Evolutionary conservation across 2,888 invertebrate genomes (phyloP), one percentile per base, ranked within the genome.

Genomic region (Matsumyia berberina): DNA sequence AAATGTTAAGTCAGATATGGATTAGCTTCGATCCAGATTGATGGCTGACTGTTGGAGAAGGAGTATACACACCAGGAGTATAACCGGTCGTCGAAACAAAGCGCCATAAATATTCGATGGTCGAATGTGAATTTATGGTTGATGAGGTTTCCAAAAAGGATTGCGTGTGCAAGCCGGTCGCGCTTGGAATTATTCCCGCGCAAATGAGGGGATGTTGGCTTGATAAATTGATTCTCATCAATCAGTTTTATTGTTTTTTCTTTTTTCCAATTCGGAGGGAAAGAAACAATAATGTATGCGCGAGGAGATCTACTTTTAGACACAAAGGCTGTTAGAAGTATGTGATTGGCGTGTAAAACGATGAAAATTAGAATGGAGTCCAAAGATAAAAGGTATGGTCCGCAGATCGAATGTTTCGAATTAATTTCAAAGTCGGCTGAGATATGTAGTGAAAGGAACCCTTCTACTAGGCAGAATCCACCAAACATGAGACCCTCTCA

Each of bases 11-110:
- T 57, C 70, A 66, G 44, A 77, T 77, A 77, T 77, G 81, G 77
- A 82, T 82, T 82, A 77, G 77, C 69, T 77, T 82, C 81, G 81
- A 82, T 82, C 44, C 51, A 77, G 82, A 82, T 82, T 78, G 78
- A 82, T 78, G 78, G 51, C 35, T 51, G 9, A n/a, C 35, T 51
- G 9, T n/a, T 29, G 4, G 9, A 17, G 66, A 42, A 31, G 33
- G 58, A 51, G 29, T 35, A n/a, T n/a, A 24, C n/a, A 9, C 19
- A 51, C 31, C 24, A 58, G 72, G 60, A 70, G 70, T 42, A 33
- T n/a, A 51, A 62, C 62, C 46, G 57, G 57, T 58, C 49, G 57
- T 58, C 49, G 37, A 37, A 55, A 57, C 62, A 78, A 70, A 82
- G 37, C 29, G 44, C 66, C 67, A 60, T 60, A 69, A 67, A 66